phyloP scores from a whole-genome alignment of 1,140 invertebrate genomes.

The Drosophila teissieri region DNA sequence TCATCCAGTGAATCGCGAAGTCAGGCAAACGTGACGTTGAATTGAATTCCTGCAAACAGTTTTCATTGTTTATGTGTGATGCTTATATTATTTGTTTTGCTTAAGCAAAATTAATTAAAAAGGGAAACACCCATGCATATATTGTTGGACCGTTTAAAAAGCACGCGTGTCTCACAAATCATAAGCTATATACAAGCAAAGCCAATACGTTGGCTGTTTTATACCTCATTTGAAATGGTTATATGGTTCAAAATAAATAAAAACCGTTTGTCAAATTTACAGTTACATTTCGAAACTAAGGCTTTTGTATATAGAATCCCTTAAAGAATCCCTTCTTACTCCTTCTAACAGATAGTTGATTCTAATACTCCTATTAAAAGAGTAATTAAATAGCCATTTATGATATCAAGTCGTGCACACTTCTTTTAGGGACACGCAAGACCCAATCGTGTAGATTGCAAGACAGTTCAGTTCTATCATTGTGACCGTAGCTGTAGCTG shows the following conservation, averaged over 20 bases:
- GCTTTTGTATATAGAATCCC: too few relatives aligned
- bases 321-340: too few relatives aligned
- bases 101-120: conserved; percentile 48
- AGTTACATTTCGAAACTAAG: too few relatives aligned
- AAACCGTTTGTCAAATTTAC: too few relatives aligned
- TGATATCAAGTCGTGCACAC: too few relatives aligned
- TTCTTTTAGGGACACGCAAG: too few relatives aligned
- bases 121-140: conserved; percentile 9
- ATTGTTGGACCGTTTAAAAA: conserved; percentile 25
- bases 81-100: conserved; percentile 22
- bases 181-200: neutral
- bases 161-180: conserved; percentile 44
- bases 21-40: conserved; percentile 69
- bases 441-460: neutral
- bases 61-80: conserved; percentile 35
- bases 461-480: neutral
- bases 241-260: too few relatives aligned
- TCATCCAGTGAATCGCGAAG: conserved; percentile 55
- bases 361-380: too few relatives aligned
- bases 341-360: too few relatives aligned
- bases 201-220: too few relatives aligned
- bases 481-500: conserved; percentile 8
- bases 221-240: too few relatives aligned
- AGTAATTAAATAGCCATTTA: too few relatives aligned
- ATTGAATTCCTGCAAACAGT: conserved; percentile 70